Conservation (phyloP, 2,888 invertebrate species). For the Stictocephala bisonia region DNA sequence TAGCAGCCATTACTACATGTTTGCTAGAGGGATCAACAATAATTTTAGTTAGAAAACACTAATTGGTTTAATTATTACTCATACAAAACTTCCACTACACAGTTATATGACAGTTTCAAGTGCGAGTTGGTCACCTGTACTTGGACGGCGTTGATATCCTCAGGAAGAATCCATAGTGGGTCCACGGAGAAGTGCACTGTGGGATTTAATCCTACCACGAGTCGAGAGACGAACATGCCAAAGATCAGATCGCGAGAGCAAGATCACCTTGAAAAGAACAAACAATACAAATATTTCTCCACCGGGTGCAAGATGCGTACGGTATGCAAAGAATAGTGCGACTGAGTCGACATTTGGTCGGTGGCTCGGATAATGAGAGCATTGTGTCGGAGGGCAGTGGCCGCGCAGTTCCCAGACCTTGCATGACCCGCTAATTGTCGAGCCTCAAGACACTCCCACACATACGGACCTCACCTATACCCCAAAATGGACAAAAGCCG, state of each 20-base stretch:
- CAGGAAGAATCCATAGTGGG: conserved; percentile 17
- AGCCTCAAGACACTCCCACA: not conserved
- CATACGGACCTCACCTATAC: too few species aligned
- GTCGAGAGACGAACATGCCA: conserved; percentile 24
- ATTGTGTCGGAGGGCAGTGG: conserved; percentile 10
- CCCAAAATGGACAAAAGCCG: too few species aligned
- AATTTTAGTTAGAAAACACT: too few species aligned
- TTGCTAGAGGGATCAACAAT: too few species aligned
- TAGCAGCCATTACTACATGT: too few species aligned
- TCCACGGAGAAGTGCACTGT: conserved; percentile 31
- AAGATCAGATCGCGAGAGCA: not conserved
- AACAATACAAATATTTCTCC: not conserved
- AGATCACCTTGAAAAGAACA: too few species aligned
- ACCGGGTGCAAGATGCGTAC: not conserved
- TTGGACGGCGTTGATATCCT: conserved; percentile 3
- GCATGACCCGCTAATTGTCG: not conserved
- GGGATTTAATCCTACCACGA: conserved; percentile 16
- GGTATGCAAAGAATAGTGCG: conserved; percentile 38
- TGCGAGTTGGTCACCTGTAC: not conserved
- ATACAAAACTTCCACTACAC: too few species aligned
- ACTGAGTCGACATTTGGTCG: conserved; percentile 2
- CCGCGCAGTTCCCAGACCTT: conserved; percentile 23
- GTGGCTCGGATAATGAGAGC: conserved; percentile 28
- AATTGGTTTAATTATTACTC: too few species aligned
- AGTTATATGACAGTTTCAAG: too few species aligned